phyloP scores from a whole-genome alignment of 2,888 invertebrate genomes.

The Osmoderma eremita region DNA sequence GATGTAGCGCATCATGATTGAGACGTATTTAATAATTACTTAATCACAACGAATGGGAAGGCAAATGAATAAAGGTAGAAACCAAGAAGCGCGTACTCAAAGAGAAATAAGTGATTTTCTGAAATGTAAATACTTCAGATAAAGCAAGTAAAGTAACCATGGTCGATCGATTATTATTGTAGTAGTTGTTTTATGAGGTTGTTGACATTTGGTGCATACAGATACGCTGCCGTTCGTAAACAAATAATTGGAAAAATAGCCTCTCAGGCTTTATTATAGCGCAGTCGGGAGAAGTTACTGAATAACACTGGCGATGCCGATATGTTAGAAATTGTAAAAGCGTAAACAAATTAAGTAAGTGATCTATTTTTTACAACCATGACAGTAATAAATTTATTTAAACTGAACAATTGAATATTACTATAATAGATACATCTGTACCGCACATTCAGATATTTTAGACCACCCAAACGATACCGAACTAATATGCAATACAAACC shows the following conservation, averaged over 20 bases:
- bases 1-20: constrained; percentile 51
- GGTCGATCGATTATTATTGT: constrained; percentile 17
- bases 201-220: constrained; percentile 31
- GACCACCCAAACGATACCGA: constrained; percentile 13
- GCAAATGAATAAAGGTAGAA: constrained; percentile 37
- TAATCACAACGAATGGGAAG: constrained; percentile 48
- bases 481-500: constrained; percentile 10
- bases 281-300: constrained; percentile 10
- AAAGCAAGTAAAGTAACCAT: constrained; percentile 25
- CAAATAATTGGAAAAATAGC: constrained; percentile 37
- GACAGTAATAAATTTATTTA: constrained; percentile 18
- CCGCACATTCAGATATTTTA: background rate
- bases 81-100: constrained; percentile 31
- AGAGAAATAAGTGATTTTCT: constrained; percentile 9
- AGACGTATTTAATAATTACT: constrained; percentile 56
- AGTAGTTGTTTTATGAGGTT: constrained; percentile 31
- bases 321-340: constrained; percentile 17
- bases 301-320: constrained; percentile 19
- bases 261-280: constrained; percentile 21
- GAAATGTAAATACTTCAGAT: constrained; percentile 12
- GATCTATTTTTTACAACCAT: constrained; percentile 8
- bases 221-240: constrained; percentile 22
- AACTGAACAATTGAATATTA: constrained; percentile 9
- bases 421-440: background rate
- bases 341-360: constrained; percentile 32